Conservation (phyloP, 2,797 vertebrate species). For the Macrochelys suwanniensis region DNA sequence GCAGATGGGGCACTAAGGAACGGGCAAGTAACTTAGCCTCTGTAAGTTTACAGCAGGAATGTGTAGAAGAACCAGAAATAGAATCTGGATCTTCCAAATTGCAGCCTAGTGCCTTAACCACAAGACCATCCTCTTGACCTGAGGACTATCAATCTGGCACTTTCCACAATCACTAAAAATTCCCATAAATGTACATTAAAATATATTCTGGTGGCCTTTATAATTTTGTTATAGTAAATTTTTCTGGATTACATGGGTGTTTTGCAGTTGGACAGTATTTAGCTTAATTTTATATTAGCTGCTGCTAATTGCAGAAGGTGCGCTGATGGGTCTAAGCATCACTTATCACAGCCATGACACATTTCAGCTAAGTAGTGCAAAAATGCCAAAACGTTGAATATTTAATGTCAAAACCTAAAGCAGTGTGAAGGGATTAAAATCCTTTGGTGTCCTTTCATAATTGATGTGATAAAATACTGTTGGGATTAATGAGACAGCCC, state of each 20-base stretch:
- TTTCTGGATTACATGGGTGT: neutral
- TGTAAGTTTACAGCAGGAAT: neutral
- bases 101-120: neutral
- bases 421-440: conserved; percentile 48
- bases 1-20: neutral
- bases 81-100: rapidly evolving
- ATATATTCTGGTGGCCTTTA: neutral
- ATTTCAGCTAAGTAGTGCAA: conserved; percentile 46
- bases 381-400: neutral
- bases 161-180: neutral
- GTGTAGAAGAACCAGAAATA: neutral
- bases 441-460: conserved; percentile 30
- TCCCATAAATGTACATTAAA: neutral
- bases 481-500: conserved; percentile 58
- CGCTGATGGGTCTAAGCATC: conserved; percentile 7
- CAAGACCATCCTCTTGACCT: neutral
- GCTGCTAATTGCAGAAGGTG: conserved; percentile 27
- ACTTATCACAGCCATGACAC: conserved; percentile 41
- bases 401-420: conserved; percentile 57
- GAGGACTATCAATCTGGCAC: neutral
- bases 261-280: neutral
- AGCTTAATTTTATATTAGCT: neutral
- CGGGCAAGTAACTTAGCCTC: neutral
- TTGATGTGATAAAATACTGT: conserved; percentile 57
- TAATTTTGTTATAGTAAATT: neutral